Evolutionary conservation across 1,140 invertebrate species (phyloP).

Genomic region (Cardiocondyla obscurior): DNA sequence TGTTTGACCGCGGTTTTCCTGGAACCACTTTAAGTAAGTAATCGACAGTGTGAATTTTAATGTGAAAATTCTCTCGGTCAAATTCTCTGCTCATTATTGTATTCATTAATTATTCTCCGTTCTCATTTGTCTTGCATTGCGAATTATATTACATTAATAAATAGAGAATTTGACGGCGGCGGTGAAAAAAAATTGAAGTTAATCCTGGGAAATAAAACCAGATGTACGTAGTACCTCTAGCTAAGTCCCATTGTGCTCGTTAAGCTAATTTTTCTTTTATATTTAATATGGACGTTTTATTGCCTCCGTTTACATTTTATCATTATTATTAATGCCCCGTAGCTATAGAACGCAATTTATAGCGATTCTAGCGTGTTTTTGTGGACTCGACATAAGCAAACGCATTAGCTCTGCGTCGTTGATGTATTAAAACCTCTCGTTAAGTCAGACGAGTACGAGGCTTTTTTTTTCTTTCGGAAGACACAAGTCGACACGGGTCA

Average conservation of each 20-base stretch:
- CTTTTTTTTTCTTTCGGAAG: too few species aligned
- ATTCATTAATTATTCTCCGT: not conserved
- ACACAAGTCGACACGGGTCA: too few species aligned
- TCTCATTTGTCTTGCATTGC: not conserved
- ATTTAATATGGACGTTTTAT: not conserved
- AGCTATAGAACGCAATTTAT: not conserved
- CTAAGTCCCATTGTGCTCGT: not conserved
- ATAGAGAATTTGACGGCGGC: not conserved
- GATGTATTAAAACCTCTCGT: too few species aligned
- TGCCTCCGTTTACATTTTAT: not conserved
- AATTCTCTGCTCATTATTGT: not conserved
- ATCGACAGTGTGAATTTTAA: not conserved
- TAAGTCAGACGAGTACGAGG: too few species aligned
- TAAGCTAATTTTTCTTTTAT: not conserved
- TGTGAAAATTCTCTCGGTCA: constrained; percentile 43
- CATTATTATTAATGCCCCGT: not conserved
- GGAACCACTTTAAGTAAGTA: constrained; percentile 73
- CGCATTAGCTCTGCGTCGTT: not conserved
- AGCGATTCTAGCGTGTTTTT: not conserved
- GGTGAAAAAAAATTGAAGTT: too few species aligned
- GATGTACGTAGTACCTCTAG: too few species aligned
- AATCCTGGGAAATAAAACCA: too few species aligned
- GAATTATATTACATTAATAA: not conserved
- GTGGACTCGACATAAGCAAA: not conserved
- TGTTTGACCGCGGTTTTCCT: constrained; percentile 64